Percentiles rank a stretch among this genome's conserved stretches.
These are phyloP conservation scores for Drosophila miranda DNA, from an alignment of 1,140 invertebrate genomes.

Conservation along the genomic window DNA sequence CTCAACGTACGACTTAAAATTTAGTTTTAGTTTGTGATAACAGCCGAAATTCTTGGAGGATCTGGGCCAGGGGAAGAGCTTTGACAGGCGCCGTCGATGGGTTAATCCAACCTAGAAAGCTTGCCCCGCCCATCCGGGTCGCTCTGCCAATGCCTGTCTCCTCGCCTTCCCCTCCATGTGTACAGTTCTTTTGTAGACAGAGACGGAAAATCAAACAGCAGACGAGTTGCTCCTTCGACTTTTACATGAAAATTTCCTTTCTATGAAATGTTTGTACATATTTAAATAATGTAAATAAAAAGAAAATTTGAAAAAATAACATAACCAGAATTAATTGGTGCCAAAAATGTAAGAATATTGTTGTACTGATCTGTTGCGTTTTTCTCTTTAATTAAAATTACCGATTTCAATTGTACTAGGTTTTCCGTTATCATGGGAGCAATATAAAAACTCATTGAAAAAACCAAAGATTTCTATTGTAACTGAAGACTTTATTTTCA, in stretches of 20 bases:
- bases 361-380: too few relatives aligned
- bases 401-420: too few relatives aligned
- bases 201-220: slow-evolving; percentile 54
- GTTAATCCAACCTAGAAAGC: slow-evolving; percentile 27
- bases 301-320: slow-evolving; percentile 54
- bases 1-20: slow-evolving; percentile 75
- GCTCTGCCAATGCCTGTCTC: slow-evolving; percentile 31
- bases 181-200: slow-evolving; percentile 67
- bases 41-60: slow-evolving; percentile 70
- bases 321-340: too few relatives aligned
- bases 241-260: slow-evolving; percentile 74
- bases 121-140: slow-evolving; percentile 53
- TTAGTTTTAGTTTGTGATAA: slow-evolving; percentile 81
- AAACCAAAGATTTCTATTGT: too few relatives aligned
- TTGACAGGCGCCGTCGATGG: slow-evolving; percentile 13
- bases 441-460: too few relatives aligned
- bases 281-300: slow-evolving; percentile 81
- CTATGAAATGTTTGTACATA: slow-evolving; percentile 81
- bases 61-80: slow-evolving; percentile 20
- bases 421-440: too few relatives aligned
- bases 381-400: too few relatives aligned
- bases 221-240: slow-evolving; percentile 75
- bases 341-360: too few relatives aligned
- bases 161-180: slow-evolving; percentile 46
- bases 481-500: too few relatives aligned